These are phyloP conservation scores for Anthoscopus minutus DNA, from an alignment of 2,113 vertebrate genomes.

Conservation along the genomic window DNA sequence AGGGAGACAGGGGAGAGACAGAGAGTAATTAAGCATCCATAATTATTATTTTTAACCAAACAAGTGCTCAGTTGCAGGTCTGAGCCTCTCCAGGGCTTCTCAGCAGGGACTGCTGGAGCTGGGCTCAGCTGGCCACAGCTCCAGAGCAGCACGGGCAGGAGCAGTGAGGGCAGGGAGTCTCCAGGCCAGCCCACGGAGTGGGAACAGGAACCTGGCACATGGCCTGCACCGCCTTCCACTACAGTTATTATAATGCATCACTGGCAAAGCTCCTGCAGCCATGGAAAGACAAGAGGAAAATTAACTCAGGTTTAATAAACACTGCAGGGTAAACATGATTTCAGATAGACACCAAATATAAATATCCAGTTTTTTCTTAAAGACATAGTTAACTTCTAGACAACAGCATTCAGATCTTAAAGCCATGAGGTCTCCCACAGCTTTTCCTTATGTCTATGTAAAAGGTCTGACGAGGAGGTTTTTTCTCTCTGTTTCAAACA, in stretches of 20 bases:
- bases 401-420: background rate
- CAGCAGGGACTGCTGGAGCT: background rate
- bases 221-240: background rate
- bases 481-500: background rate
- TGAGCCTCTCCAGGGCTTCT: background rate
- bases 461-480: background rate
- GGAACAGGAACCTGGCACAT: background rate
- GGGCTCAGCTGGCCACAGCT: background rate
- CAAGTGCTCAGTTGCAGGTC: background rate
- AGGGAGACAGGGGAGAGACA: background rate
- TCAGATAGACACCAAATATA: background rate
- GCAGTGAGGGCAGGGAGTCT: background rate
- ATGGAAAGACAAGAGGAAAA: background rate
- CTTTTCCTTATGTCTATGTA: background rate
- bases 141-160: background rate
- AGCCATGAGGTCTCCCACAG: background rate
- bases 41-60: background rate
- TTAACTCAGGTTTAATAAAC: conserved; percentile 6
- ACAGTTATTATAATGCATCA: background rate
- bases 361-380: background rate
- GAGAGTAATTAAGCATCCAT: background rate
- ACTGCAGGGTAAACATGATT: conserved; percentile 5
- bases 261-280: conserved; percentile 22
- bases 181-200: fast-evolving
- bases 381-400: background rate